A percentile compares a stretch with the other conserved stretches of the same genome.
Conservation (phyloP, 2,888 invertebrate species). For the Cheilosia impressa region DNA sequence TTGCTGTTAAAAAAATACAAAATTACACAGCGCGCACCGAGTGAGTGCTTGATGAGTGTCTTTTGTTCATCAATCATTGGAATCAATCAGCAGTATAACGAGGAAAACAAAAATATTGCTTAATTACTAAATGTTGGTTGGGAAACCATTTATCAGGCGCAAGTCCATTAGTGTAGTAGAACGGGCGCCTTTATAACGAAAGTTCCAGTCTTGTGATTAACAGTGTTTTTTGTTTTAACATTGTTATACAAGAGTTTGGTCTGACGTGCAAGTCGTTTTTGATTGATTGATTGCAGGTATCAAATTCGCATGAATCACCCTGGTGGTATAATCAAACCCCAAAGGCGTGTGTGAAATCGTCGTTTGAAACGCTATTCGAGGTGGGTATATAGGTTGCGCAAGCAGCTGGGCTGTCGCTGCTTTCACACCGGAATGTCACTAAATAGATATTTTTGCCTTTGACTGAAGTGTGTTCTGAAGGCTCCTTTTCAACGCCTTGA, state of each 20-base stretch:
- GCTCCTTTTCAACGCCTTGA: too few relatives aligned
- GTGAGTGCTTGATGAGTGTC: slow-evolving; percentile 47
- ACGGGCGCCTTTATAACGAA: slow-evolving; percentile 39
- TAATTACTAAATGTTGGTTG: slow-evolving; percentile 47
- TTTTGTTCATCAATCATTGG: slow-evolving; percentile 60
- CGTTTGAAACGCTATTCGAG: too few relatives aligned
- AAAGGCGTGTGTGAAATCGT: too few relatives aligned
- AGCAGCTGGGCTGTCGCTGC: too few relatives aligned
- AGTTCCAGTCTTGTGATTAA: slow-evolving; percentile 40
- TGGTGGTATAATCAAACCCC: neutral
- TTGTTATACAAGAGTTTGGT: slow-evolving; percentile 1
- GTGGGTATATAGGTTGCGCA: too few relatives aligned
- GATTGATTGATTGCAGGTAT: slow-evolving; percentile 13
- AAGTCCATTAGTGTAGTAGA: slow-evolving; percentile 22
- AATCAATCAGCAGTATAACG: slow-evolving; percentile 53
- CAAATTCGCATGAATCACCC: neutral
- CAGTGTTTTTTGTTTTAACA: neutral
- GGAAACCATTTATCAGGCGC: slow-evolving; percentile 20
- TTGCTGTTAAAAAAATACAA: slow-evolving; percentile 9
- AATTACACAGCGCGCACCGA: slow-evolving; percentile 12
- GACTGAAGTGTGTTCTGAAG: too few relatives aligned
- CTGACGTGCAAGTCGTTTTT: neutral
- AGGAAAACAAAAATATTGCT: slow-evolving; percentile 28
- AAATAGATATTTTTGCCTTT: too few relatives aligned
- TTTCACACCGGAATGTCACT: too few relatives aligned